phyloP scores from a whole-genome alignment of 2,797 vertebrate species.

The Phrynocephalus vlangalii region DNA sequence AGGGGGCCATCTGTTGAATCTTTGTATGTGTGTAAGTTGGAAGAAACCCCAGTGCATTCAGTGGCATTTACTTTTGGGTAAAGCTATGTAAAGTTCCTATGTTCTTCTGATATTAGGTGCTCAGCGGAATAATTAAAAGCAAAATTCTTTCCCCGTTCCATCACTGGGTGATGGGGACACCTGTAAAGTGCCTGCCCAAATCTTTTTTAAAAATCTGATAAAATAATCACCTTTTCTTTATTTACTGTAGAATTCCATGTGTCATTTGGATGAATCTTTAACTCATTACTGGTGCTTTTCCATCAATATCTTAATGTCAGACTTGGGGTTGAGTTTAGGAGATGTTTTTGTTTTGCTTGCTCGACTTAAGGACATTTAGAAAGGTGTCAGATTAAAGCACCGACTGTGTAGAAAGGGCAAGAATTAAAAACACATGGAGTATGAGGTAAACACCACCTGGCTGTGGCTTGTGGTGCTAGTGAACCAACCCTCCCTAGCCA shows the following conservation, averaged over 20 bases:
- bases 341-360: not conserved
- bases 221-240: not conserved
- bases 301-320: not conserved
- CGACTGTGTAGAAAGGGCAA: not conserved
- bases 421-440: not conserved
- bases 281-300: not conserved
- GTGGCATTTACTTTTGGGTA: not conserved
- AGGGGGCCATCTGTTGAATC: too few relatives aligned
- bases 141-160: not conserved
- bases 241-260: not conserved
- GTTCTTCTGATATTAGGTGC: not conserved
- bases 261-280: not conserved
- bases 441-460: slow-evolving; percentile 22
- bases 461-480: slow-evolving; percentile 24
- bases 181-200: not conserved
- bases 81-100: not conserved
- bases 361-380: not conserved
- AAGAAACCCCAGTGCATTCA: not conserved
- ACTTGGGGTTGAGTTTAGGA: not conserved
- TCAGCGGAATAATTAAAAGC: not conserved
- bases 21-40: not conserved
- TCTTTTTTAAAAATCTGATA: not conserved
- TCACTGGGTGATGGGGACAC: not conserved
- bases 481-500: slow-evolving; percentile 26
- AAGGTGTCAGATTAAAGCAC: slow-evolving; percentile 8